Conservation (phyloP, 2,888 invertebrate species). For the Phortica okadai region DNA sequence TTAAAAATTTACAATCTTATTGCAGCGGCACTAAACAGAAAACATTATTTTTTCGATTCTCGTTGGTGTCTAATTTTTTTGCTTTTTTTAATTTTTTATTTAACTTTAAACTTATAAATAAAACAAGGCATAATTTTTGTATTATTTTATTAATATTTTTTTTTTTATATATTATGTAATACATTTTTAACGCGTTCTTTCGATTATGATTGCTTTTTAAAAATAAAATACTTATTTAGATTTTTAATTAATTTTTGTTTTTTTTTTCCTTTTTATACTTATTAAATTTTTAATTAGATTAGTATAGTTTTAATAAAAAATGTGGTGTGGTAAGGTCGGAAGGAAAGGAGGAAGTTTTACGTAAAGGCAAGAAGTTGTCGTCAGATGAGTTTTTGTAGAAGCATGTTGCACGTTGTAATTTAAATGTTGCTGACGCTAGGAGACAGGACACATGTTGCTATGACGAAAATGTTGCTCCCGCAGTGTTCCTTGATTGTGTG, state of each 20-base stretch:
- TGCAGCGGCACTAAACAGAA: constrained; percentile 60
- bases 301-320: constrained; percentile 53
- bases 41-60: constrained; percentile 39
- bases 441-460: too few species aligned
- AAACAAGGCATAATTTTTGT: constrained; percentile 61
- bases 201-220: constrained; percentile 49
- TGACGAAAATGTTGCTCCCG: not conserved
- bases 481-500: not conserved
- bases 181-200: constrained; percentile 65
- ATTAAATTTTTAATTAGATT: constrained; percentile 7
- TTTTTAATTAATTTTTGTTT: constrained; percentile 44
- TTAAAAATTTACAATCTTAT: constrained; percentile 71
- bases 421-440: too few species aligned
- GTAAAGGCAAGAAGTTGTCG: constrained; percentile 65
- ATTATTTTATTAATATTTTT: constrained; percentile 46
- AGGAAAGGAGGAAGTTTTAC: constrained; percentile 21
- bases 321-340: constrained; percentile 48
- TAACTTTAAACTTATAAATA: constrained; percentile 64
- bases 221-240: constrained; percentile 65
- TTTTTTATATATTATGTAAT: constrained; percentile 60
- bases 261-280: constrained; percentile 14
- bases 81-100: constrained; percentile 41
- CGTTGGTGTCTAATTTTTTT: constrained; percentile 35
- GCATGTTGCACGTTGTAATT: too few species aligned
- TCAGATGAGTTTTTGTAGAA: constrained; percentile 31